Conservation (phyloP, 2,113 vertebrate genomes). For the Xiphophorus hellerii region DNA sequence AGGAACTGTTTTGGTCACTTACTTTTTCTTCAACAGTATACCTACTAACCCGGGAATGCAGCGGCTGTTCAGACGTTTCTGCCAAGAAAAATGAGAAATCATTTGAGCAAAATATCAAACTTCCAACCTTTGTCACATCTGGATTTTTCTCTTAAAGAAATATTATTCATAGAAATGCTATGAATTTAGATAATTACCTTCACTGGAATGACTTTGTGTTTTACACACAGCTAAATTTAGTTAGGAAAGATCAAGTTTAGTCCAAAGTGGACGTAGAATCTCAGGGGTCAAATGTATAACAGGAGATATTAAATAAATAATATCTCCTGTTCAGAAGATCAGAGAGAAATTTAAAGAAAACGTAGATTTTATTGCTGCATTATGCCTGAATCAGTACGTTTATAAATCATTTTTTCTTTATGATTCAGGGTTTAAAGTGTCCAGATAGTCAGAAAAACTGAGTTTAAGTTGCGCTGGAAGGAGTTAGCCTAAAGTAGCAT, state of each 20-base stretch:
- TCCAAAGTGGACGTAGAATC: neutral
- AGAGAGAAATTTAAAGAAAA: constrained; percentile 27
- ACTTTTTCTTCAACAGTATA: constrained; percentile 21
- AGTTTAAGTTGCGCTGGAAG: too few species aligned
- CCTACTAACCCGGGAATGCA: constrained; percentile 44
- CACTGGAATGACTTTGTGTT: neutral
- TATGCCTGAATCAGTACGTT: constrained; percentile 27
- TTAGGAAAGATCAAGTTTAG: neutral
- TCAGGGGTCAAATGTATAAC: constrained; percentile 20
- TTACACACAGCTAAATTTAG: neutral
- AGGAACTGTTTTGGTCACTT: constrained; percentile 46
- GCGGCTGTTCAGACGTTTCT: constrained; percentile 33
- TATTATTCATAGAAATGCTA: constrained; percentile 1
- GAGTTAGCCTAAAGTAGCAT: too few species aligned
- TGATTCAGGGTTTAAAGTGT: constrained; percentile 8
- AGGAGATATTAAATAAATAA: constrained; percentile 22
- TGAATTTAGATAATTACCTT: neutral
- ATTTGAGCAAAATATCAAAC: constrained; percentile 12
- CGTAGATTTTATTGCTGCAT: constrained; percentile 25
- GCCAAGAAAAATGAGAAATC: constrained; percentile 62
- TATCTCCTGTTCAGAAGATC: constrained; percentile 2
- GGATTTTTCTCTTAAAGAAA: constrained; percentile 12
- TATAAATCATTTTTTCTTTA: constrained; percentile 33
- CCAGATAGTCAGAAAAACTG: neutral
- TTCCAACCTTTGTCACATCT: constrained; percentile 14